Evolutionary conservation across 2,113 vertebrate genomes (phyloP).

Genomic region (Calidris pugnax): DNA sequence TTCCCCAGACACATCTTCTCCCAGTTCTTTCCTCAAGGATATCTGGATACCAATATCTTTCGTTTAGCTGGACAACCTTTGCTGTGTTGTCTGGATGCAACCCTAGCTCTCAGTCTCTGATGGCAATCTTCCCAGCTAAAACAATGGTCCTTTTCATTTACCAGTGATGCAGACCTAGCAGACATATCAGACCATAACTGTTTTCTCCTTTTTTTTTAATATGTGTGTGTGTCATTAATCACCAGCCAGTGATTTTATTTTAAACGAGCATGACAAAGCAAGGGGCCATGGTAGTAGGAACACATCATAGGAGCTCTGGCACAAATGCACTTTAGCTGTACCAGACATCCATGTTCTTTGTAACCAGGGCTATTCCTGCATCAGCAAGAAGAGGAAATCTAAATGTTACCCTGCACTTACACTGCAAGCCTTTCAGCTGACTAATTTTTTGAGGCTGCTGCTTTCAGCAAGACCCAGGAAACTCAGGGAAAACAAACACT

Average conservation of each 20-base stretch:
- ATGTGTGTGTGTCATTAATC: background rate
- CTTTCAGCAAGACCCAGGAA: background rate
- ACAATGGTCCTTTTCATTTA: background rate
- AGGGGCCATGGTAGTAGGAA: background rate
- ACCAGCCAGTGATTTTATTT: background rate
- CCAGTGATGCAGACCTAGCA: background rate
- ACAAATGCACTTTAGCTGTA: background rate
- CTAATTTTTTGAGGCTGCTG: background rate
- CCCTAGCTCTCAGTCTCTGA: background rate
- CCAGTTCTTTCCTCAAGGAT: background rate
- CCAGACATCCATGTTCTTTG: background rate
- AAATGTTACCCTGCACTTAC: background rate
- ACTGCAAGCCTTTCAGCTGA: background rate
- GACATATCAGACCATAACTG: background rate
- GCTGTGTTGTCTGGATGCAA: background rate
- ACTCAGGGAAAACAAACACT: background rate
- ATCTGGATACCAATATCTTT: background rate
- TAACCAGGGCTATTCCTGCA: background rate
- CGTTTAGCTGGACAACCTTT: conserved; percentile 2
- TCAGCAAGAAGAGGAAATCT: background rate
- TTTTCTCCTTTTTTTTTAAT: background rate
- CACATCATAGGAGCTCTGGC: background rate
- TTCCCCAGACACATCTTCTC: background rate
- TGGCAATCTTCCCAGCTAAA: background rate
- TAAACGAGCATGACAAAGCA: background rate